Conservation (phyloP, 2,113 vertebrate genomes). For the Tapirus terrestris region DNA sequence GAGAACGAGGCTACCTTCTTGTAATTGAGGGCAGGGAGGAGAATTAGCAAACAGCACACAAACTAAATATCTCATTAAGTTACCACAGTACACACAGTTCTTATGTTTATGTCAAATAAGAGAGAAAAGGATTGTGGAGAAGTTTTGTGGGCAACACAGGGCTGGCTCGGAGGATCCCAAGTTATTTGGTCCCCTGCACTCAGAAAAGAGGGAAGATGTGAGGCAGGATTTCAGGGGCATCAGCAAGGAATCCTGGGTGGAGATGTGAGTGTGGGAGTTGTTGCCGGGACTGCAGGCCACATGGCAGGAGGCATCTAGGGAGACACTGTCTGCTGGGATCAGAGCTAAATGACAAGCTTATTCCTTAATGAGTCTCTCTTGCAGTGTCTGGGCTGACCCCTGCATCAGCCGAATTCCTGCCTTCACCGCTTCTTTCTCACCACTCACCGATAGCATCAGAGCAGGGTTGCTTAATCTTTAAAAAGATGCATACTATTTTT, state of each 20-base stretch:
- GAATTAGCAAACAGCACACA: background rate
- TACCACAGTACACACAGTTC: background rate
- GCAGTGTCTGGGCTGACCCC: background rate
- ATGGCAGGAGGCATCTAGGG: background rate
- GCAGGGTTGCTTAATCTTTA: background rate
- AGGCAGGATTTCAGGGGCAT: background rate
- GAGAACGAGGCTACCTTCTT: background rate
- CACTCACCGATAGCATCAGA: background rate
- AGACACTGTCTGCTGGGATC: background rate
- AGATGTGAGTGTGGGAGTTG: background rate
- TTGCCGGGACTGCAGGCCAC: background rate
- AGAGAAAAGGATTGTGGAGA: background rate
- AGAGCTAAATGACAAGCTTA: background rate
- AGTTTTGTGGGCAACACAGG: background rate
- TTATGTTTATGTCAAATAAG: background rate
- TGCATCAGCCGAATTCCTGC: background rate
- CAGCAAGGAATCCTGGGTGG: background rate
- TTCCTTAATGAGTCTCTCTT: background rate
- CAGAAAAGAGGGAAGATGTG: background rate
- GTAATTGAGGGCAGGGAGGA: background rate
- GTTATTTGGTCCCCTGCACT: background rate
- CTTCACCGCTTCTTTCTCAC: background rate
- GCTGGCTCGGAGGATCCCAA: background rate
- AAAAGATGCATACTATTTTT: background rate
- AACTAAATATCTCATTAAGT: background rate